These are phyloP conservation scores for Ectemnius cavifrons DNA, from an alignment of 2,888 invertebrate species.

Conservation along the genomic window DNA sequence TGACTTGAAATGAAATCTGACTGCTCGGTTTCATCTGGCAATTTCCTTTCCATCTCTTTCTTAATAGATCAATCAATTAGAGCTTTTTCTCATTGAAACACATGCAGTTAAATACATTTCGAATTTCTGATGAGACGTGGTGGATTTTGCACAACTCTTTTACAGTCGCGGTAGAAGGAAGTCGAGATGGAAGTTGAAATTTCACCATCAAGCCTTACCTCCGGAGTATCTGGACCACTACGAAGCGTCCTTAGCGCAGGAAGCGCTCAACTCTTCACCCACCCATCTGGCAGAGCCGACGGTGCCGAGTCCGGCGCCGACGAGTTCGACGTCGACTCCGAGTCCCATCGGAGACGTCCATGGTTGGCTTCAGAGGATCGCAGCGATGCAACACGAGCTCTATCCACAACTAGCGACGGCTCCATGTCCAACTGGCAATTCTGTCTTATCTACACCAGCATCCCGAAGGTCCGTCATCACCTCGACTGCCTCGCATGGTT, in stretches of 20 bases:
- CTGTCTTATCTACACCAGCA: constrained; percentile 38
- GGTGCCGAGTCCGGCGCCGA: constrained; percentile 75
- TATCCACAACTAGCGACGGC: constrained; percentile 55
- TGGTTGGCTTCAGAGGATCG: constrained; percentile 87
- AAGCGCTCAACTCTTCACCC: constrained; percentile 71
- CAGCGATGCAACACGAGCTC: constrained; percentile 84
- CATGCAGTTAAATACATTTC: no score
- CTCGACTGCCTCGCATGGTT: constrained; percentile 64
- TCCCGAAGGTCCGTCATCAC: constrained; percentile 73
- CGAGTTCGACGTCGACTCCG: constrained; percentile 63
- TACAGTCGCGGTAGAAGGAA: constrained; percentile 80
- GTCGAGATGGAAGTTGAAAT: constrained; percentile 87
- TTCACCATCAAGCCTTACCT: constrained; percentile 89
- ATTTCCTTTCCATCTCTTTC: no score
- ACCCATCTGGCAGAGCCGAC: constrained; percentile 65
- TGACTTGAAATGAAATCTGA: background rate
- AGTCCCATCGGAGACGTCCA: constrained; percentile 75
- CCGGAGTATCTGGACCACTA: constrained; percentile 89
- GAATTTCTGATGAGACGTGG: no score
- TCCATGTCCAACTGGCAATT: constrained; percentile 30
- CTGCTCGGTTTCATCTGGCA: no score
- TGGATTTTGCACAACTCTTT: constrained; percentile 7
- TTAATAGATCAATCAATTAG: no score
- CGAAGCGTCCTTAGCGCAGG: constrained; percentile 84
- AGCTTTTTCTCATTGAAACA: no score